A percentile compares a stretch with the other conserved stretches of the same genome.
Evolutionary conservation across 2,113 vertebrate genomes (phyloP).

Genomic region (Zeus faber): DNA sequence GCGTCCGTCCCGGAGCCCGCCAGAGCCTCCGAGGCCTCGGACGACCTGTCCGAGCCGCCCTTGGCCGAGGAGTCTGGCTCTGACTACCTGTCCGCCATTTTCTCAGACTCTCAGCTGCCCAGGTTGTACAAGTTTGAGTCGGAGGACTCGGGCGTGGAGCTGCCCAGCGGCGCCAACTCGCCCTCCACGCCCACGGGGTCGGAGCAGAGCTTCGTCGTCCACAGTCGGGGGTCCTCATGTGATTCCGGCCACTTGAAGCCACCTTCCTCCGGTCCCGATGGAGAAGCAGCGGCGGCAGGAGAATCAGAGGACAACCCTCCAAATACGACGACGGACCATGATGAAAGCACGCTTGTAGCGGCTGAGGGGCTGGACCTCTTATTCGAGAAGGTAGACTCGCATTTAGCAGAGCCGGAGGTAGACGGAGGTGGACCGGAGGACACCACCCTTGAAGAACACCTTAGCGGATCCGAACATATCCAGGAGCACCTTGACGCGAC

Average conservation of each 20-base stretch:
- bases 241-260: conserved; percentile 72
- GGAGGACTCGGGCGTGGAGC: conserved; percentile 84
- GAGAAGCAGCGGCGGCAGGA: too few relatives aligned
- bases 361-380: conserved; percentile 22
- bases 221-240: conserved; percentile 82
- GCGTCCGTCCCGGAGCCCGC: conserved; percentile 27
- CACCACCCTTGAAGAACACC: too few relatives aligned
- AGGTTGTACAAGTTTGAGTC: conserved; percentile 84
- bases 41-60: conserved; percentile 17
- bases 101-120: conserved; percentile 66
- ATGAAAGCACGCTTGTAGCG: not conserved
- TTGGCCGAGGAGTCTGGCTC: conserved; percentile 20
- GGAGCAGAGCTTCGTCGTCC: conserved; percentile 85
- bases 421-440: conserved; percentile 19
- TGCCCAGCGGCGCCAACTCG: conserved; percentile 83
- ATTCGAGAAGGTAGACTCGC: conserved; percentile 13
- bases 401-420: conserved; percentile 13
- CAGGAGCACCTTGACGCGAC: conserved; percentile 17
- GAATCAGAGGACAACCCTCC: conserved; percentile 4
- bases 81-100: conserved; percentile 57
- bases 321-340: conserved; percentile 5
- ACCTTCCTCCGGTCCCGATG: not conserved
- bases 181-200: conserved; percentile 79
- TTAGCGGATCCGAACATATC: too few relatives aligned
- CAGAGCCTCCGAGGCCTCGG: conserved; percentile 28